Evolutionary conservation across 1,140 invertebrate genomes (phyloP).

Genomic region (Potamilus streckersoni): DNA sequence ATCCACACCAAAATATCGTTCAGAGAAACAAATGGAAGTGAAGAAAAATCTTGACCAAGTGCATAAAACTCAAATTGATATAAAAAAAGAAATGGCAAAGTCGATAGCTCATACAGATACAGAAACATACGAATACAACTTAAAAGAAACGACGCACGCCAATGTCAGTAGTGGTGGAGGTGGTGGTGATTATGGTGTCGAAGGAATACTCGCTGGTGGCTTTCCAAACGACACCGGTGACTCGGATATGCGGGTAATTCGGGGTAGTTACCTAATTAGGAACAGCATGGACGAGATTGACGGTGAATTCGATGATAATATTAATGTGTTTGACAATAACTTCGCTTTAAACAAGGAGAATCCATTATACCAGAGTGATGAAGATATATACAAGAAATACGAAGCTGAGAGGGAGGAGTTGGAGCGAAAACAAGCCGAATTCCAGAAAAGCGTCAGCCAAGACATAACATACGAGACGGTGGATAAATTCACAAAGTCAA

Average conservation of each 20-base stretch:
- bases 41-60: no score
- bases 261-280: conserved; percentile 29
- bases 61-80: no score
- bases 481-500: conserved; percentile 18
- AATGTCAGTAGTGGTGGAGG: no score
- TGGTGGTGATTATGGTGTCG: no score
- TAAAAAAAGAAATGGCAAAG: no score
- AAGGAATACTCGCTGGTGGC: no score
- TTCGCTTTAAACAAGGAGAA: conserved; percentile 30
- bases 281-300: conserved; percentile 24
- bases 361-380: conserved; percentile 34
- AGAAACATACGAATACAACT: no score
- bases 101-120: no score
- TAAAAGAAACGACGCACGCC: no score
- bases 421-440: conserved; percentile 7
- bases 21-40: no score
- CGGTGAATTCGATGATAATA: conserved; percentile 26
- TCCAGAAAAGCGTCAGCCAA: conserved; percentile 10
- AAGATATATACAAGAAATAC: conserved; percentile 14
- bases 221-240: background rate
- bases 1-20: no score
- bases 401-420: conserved; percentile 6
- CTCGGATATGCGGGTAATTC: conserved; percentile 24
- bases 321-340: conserved; percentile 32
- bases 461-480: conserved; percentile 30